Evolutionary conservation across 2,113 vertebrate species (phyloP), one percentile per base, ranked within the genome.

Genomic region (Psephotus haematonotus): DNA sequence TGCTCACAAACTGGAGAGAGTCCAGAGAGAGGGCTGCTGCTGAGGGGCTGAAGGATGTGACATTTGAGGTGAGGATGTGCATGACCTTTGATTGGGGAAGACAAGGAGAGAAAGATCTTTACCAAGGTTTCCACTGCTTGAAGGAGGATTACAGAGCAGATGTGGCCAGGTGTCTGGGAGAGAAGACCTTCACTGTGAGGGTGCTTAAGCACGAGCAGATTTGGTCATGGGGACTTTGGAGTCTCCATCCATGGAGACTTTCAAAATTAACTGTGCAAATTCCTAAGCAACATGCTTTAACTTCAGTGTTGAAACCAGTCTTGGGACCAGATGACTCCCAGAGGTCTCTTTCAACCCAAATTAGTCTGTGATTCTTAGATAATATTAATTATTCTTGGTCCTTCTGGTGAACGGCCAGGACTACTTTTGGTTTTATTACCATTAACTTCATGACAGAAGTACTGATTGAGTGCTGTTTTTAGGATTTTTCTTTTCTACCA

Each of bases 1-100:
- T 35, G 63, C 33, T 68, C 25, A 13, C 53, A 19, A 10, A 33
- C 12, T 3, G 55, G 41, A 11, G 27, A 24, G 14, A 13, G 28
- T 5, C 62, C 20, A 24, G 33, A 0, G 6, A 0, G 12, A 25
- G 25, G 27, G 33, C 59, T 50, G 50, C 88, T 55, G 49, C 41
- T 33, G 57, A 37, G 62, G 53, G 27, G 18, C 41, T 50, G 41
- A 19, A 33, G 43, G 31, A 4, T 6, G 4, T 46, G 41, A 7
- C 10, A 2, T 39, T 46, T 0, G 4, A 37, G 49, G 37, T 13
- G 6, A 17, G 7, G 7, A 3, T 13, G 28, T 5, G n/a, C 7
- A 1, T 27, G 33, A 43, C 41, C 23, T 63, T 22, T 31, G 13
- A 17, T 37, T 39, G 44, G 78, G 64, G 71, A 50, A 64, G 35